Conservation (phyloP, 2,113 vertebrate species). For the Lophotis ruficrista region DNA sequence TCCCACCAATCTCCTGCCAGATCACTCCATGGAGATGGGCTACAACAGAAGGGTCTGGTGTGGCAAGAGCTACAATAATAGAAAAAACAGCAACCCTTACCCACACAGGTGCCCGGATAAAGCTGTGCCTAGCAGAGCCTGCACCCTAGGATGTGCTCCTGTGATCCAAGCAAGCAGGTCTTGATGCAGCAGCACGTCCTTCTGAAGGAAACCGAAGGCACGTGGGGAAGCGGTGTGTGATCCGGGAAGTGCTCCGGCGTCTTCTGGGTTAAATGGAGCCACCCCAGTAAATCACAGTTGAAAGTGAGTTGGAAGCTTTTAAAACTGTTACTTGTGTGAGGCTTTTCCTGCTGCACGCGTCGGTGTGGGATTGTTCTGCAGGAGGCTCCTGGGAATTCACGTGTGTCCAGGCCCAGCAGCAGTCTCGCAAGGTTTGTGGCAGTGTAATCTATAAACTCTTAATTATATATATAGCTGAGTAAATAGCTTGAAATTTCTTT, state of each 20-base stretch:
- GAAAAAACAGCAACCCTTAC: neutral
- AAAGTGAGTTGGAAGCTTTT: constrained; percentile 35
- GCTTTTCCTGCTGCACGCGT: neutral
- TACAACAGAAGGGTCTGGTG: neutral
- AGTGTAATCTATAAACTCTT: neutral
- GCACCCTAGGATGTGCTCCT: neutral
- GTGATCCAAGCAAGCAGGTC: neutral
- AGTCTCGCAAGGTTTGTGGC: neutral
- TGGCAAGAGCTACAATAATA: neutral
- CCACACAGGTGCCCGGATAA: neutral
- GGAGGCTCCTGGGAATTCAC: neutral
- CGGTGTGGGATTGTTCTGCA: neutral
- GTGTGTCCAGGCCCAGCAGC: neutral
- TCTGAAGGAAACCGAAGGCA: constrained; percentile 6
- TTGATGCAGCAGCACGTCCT: neutral
- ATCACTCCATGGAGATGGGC: rapidly evolving
- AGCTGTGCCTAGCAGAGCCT: neutral
- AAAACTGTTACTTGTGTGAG: neutral
- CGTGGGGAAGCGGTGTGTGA: neutral
- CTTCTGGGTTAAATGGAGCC: neutral
- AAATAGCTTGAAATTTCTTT: constrained; percentile 39
- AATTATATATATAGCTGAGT: neutral
- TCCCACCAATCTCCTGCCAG: neutral
- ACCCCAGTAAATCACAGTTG: constrained; percentile 7
- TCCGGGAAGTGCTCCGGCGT: neutral